A percentile compares a stretch with the other conserved stretches of the same genome.
phyloP scores from a whole-genome alignment of 1,140 invertebrate species.

The Cherax quadricarinatus region DNA sequence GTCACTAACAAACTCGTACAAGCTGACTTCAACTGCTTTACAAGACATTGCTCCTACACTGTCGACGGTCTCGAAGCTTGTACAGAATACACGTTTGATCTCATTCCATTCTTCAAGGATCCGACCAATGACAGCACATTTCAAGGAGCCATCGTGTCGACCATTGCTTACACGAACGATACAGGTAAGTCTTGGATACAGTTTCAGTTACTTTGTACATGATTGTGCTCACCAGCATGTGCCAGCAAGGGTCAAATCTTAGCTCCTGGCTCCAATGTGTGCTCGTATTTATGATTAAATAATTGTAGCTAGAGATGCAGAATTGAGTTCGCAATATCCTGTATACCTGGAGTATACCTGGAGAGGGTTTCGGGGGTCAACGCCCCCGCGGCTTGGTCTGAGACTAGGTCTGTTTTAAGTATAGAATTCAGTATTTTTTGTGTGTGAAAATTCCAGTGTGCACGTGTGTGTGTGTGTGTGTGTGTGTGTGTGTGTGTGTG shows the following conservation, averaged over 20 bases:
- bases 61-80: conserved; percentile 36
- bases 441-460: not conserved
- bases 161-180: conserved; percentile 25
- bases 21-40: conserved; percentile 2
- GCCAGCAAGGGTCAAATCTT: too few species aligned
- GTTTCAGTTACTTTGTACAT: too few species aligned
- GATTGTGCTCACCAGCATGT: too few species aligned
- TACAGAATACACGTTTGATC: not conserved
- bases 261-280: too few species aligned
- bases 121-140: not conserved
- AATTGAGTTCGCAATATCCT: too few species aligned
- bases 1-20: conserved; percentile 2
- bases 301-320: too few species aligned
- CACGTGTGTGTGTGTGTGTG: not conserved
- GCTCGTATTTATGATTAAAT: too few species aligned
- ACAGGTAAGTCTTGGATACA: conserved; percentile 11
- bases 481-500: not conserved
- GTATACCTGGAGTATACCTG: too few species aligned
- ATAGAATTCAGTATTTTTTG: too few species aligned
- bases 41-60: not conserved
- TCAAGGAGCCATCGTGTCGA: not conserved
- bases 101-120: conserved; percentile 27
- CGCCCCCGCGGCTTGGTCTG: too few species aligned
- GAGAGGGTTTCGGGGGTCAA: too few species aligned
- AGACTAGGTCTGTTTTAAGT: too few species aligned